A percentile compares a stretch with the other conserved stretches of the same genome.
Conservation (phyloP, 30 jellyfish, hydroid and myxozoan species). For the Clytia hemisphaerica region DNA sequence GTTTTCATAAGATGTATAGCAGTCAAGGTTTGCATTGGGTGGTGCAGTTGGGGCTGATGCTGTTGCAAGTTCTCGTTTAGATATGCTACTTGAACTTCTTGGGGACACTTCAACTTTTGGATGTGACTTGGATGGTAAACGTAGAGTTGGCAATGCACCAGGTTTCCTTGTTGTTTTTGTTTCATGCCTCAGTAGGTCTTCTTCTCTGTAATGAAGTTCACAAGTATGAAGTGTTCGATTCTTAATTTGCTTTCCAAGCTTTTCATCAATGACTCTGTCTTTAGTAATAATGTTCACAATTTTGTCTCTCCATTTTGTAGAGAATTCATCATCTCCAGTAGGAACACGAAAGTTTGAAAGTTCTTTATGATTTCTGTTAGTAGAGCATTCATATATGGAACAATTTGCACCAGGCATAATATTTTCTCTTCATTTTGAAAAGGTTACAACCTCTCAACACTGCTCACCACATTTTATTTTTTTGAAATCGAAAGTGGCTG, state of each 20-base stretch:
- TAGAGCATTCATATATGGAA: conserved; percentile 51
- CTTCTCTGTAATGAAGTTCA: conserved; percentile 36
- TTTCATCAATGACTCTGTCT: conserved; percentile 43
- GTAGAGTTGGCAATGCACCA: conserved; percentile 46
- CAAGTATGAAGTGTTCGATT: conserved; percentile 33
- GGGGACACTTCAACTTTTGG: too few relatives aligned
- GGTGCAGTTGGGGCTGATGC: too few relatives aligned
- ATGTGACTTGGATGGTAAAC: too few relatives aligned
- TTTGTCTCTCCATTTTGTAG: conserved; percentile 49
- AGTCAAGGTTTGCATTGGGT: too few relatives aligned
- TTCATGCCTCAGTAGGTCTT: conserved; percentile 12
- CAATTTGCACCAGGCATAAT: conserved; percentile 82
- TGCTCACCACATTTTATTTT: too few relatives aligned
- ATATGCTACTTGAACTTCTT: too few relatives aligned
- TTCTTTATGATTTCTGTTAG: conserved; percentile 37
- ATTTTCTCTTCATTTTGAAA: too few relatives aligned
- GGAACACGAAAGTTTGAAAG: conserved; percentile 51
- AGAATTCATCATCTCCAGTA: conserved; percentile 42
- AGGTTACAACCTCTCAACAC: too few relatives aligned
- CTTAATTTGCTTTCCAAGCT: conserved; percentile 33
- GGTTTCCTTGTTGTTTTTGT: conserved; percentile 37
- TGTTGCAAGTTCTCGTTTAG: too few relatives aligned
- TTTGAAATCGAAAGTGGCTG: too few relatives aligned
- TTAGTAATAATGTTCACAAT: conserved; percentile 28
- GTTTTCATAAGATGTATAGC: too few relatives aligned